phyloP scores from a whole-genome alignment of 2,888 invertebrate genomes.

The Stenchaetothrips biformis region DNA sequence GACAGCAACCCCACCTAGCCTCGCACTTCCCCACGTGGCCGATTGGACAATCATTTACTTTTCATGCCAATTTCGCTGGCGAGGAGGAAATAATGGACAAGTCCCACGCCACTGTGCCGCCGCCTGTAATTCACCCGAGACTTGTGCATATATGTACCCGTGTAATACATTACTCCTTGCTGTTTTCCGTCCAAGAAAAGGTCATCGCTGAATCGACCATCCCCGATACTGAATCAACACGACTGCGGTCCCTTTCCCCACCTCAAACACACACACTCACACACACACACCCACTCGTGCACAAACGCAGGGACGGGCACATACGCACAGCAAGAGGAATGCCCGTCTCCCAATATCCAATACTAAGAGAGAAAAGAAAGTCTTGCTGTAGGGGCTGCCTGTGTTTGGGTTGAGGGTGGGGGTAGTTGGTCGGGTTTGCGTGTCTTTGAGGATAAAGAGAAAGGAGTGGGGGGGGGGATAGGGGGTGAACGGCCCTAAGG shows the following conservation, averaged over 20 bases:
- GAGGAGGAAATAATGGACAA: no score
- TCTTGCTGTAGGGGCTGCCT: background rate
- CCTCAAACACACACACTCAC: background rate
- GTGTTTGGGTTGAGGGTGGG: background rate
- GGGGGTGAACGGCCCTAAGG: background rate
- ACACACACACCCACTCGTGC: background rate
- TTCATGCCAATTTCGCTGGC: no score
- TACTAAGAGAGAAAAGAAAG: slow-evolving; percentile 9
- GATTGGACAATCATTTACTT: no score
- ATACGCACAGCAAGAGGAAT: background rate
- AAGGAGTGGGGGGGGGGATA: background rate
- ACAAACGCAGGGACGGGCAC: no score
- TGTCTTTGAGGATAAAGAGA: slow-evolving; percentile 16
- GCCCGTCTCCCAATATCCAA: slow-evolving; percentile 8
- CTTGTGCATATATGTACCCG: slow-evolving; percentile 3
- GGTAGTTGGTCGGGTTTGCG: background rate
- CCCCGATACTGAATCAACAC: slow-evolving; percentile 17
- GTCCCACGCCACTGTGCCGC: no score
- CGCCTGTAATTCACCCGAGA: background rate
- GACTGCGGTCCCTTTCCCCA: background rate
- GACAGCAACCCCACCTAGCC: no score
- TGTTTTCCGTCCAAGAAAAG: background rate
- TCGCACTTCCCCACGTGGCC: no score
- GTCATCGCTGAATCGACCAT: background rate
- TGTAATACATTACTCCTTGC: background rate